phyloP scores from a whole-genome alignment of 2,113 vertebrate species.

The Nesoenas mayeri region DNA sequence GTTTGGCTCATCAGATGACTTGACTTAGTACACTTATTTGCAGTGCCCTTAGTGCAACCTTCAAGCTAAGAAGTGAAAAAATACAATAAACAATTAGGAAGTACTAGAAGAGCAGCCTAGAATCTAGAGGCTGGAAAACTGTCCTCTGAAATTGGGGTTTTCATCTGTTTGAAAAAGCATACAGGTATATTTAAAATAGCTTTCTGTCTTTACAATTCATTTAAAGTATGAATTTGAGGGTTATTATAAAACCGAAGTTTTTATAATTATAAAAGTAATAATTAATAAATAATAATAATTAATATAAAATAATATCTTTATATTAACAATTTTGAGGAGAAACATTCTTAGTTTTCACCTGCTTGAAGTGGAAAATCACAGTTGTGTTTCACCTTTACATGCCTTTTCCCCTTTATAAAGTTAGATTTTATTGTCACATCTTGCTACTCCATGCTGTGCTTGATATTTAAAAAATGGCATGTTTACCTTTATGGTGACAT shows the following conservation, averaged over 20 bases:
- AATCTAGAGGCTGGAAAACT: background rate
- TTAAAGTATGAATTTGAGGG: background rate
- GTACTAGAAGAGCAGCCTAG: background rate
- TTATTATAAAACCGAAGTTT: background rate
- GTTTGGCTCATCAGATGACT: background rate
- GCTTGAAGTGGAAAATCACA: background rate
- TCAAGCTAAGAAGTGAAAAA: background rate
- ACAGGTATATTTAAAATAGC: background rate
- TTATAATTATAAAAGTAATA: no score
- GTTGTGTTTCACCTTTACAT: background rate
- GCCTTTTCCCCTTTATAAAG: background rate
- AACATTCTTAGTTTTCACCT: background rate
- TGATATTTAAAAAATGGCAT: constrained; percentile 21
- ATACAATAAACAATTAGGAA: background rate
- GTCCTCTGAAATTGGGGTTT: background rate
- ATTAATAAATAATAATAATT: no score
- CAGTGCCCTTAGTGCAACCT: background rate
- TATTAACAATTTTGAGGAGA: background rate
- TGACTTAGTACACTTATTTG: background rate
- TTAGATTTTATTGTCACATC: constrained; percentile 8
- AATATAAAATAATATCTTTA: no score
- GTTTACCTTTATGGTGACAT: constrained; percentile 16
- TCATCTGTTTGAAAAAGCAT: background rate
- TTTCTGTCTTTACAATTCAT: background rate
- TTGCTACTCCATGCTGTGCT: background rate